Percentiles rank a stretch among this genome's conserved stretches.
phyloP scores from a whole-genome alignment of 30 jellyfish, hydroid and myxozoan genomes.

The Aurelia aurita complex sp. Pacific region DNA sequence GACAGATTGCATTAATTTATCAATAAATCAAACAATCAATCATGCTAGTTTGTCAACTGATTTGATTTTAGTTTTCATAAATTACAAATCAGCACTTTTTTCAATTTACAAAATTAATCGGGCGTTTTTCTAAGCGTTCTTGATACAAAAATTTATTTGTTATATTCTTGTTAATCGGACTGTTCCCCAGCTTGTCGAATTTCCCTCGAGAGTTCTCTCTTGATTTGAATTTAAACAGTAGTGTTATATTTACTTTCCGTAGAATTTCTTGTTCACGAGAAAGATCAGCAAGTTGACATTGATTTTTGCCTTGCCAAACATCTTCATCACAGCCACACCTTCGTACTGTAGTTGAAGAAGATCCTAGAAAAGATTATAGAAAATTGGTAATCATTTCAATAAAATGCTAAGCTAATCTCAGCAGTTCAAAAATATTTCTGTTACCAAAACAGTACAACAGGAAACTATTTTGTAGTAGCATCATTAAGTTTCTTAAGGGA shows the following conservation, averaged over 20 bases:
- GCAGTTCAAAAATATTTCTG: too few species aligned
- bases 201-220: not conserved
- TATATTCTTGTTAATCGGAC: slow-evolving; percentile 4
- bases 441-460: too few species aligned
- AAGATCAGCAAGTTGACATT: slow-evolving; percentile 89
- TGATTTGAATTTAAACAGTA: not conserved
- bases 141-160: slow-evolving; percentile 38
- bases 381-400: too few species aligned
- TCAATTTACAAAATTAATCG: slow-evolving; percentile 50
- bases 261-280: slow-evolving; percentile 91
- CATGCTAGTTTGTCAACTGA: not conserved
- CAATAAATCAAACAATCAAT: not conserved
- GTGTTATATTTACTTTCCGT: slow-evolving; percentile 69
- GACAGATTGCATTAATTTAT: slow-evolving; percentile 1
- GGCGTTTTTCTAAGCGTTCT: slow-evolving; percentile 19
- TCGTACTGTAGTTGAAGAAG: slow-evolving; percentile 96
- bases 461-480: too few species aligned
- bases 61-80: not conserved
- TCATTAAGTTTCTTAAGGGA: too few species aligned
- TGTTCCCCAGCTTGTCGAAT: not conserved
- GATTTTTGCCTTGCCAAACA: slow-evolving; percentile 96
- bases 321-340: slow-evolving; percentile 96
- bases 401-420: too few species aligned
- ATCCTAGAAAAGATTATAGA: slow-evolving; percentile 44
- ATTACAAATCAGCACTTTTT: slow-evolving; percentile 22